These are phyloP conservation scores for Alosa alosa DNA, from an alignment of 2,113 vertebrate species.

Conservation along the genomic window DNA sequence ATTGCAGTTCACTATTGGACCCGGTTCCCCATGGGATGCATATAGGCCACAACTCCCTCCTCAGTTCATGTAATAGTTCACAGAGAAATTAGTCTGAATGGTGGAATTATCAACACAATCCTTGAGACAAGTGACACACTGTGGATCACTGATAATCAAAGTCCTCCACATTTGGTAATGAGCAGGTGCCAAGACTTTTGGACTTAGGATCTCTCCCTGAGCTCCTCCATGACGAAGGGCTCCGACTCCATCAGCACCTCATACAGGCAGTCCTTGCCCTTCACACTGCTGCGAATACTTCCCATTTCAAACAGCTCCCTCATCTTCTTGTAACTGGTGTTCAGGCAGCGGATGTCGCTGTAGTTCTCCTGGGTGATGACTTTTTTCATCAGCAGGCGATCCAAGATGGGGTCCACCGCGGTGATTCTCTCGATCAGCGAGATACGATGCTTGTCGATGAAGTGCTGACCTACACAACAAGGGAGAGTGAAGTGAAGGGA, in stretches of 20 bases:
- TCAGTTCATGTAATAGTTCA: too few species aligned
- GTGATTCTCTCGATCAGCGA: conserved; percentile 36
- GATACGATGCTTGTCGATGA: conserved; percentile 40
- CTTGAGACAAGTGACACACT: neutral
- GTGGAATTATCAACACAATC: too few species aligned
- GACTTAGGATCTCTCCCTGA: neutral
- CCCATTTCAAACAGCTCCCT: neutral
- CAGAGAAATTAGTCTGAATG: too few species aligned
- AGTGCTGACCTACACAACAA: conserved; percentile 30
- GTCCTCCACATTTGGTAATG: neutral
- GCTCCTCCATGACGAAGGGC: conserved; percentile 23
- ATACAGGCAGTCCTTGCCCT: conserved; percentile 35
- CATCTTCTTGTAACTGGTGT: conserved; percentile 4
- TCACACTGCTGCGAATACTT: neutral
- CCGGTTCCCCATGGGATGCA: too few species aligned
- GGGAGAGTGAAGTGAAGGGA: neutral
- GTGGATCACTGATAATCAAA: neutral
- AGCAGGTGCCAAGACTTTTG: neutral
- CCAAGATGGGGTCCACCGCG: conserved; percentile 43
- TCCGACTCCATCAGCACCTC: conserved; percentile 13
- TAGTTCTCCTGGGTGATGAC: conserved; percentile 31
- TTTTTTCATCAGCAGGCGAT: conserved; percentile 33
- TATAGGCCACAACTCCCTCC: too few species aligned
- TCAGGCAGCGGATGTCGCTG: neutral
- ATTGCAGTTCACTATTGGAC: too few species aligned